A percentile compares a stretch with the other conserved stretches of the same genome.
These are phyloP conservation scores for Melikaiella ostensackeni DNA, from an alignment of 2,888 invertebrate species.

Conservation along the genomic window DNA sequence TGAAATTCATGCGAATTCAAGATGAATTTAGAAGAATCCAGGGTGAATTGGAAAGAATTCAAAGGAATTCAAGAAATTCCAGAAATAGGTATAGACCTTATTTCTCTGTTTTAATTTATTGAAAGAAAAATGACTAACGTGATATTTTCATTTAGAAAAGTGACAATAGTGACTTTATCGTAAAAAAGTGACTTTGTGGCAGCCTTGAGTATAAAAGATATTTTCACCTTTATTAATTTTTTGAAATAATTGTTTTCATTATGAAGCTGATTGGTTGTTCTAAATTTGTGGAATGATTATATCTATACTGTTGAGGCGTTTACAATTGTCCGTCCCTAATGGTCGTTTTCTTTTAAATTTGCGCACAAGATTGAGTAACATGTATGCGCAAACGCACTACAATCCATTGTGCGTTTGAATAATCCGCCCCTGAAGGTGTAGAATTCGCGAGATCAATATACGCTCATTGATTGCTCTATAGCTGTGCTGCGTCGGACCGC, in stretches of 20 bases:
- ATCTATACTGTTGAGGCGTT: background rate
- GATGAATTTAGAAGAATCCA: too few species aligned
- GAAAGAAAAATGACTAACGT: too few species aligned
- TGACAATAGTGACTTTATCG: too few species aligned
- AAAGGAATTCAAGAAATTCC: too few species aligned
- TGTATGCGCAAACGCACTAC: conserved; percentile 31
- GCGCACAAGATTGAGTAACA: background rate
- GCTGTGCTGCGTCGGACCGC: conserved; percentile 58
- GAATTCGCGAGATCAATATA: conserved; percentile 67
- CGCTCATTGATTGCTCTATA: conserved; percentile 66
- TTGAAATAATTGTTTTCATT: background rate
- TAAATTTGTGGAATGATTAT: too few species aligned
- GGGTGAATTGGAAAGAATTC: too few species aligned
- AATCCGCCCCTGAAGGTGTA: conserved; percentile 64
- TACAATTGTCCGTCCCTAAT: background rate
- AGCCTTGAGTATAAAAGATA: background rate
- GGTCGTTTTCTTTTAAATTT: conserved; percentile 5
- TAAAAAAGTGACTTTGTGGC: too few species aligned
- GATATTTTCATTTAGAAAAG: too few species aligned
- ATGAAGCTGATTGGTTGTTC: background rate
- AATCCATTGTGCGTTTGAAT: conserved; percentile 30
- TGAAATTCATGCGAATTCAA: too few species aligned
- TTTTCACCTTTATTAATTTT: background rate
- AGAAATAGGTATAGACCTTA: too few species aligned
- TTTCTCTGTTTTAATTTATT: too few species aligned